These are phyloP conservation scores for Orthosia gracilis DNA, from an alignment of 2,888 invertebrate species.

Conservation along the genomic window DNA sequence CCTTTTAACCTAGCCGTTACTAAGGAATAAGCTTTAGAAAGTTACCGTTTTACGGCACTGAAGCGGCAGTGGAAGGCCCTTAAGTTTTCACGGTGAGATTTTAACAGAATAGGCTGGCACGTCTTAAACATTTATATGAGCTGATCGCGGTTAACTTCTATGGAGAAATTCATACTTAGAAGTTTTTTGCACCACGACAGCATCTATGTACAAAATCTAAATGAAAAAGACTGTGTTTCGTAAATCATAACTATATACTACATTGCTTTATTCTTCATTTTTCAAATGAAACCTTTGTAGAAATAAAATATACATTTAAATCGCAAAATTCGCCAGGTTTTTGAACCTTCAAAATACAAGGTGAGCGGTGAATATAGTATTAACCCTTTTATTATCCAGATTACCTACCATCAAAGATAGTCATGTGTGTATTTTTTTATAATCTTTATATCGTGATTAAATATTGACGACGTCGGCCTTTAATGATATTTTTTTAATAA, in stretches of 20 bases:
- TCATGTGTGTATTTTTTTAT: neutral
- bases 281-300: neutral
- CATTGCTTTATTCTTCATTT: neutral
- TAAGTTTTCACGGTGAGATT: no score
- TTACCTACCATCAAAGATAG: constrained; percentile 16
- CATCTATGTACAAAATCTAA: neutral
- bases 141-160: no score
- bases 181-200: neutral
- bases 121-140: no score
- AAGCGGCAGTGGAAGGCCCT: no score
- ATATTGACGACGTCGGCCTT: constrained; percentile 13
- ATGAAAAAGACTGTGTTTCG: neutral
- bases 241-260: neutral
- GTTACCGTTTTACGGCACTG: no score
- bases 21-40: no score
- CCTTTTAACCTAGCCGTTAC: no score
- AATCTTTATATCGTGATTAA: constrained; percentile 17
- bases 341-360: neutral
- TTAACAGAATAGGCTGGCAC: no score
- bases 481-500: no score
- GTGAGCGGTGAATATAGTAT: neutral
- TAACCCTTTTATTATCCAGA: neutral
- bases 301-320: neutral
- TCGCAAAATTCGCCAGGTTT: neutral
- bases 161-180: no score